These are phyloP conservation scores for Diplogasteroides magnus DNA, from an alignment of 1,140 invertebrate species.

Conservation along the genomic window DNA sequence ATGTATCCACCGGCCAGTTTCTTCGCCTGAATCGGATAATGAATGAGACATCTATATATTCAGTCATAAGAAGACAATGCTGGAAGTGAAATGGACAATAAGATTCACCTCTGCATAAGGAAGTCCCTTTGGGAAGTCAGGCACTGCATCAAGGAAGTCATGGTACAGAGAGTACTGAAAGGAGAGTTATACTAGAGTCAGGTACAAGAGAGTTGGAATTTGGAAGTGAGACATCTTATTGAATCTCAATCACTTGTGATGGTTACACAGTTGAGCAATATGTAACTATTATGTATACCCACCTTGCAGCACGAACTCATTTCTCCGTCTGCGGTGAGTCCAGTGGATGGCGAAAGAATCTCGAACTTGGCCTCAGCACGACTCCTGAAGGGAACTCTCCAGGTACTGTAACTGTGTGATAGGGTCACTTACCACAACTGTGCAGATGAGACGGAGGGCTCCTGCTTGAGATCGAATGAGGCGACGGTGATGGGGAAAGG, in stretches of 20 bases:
- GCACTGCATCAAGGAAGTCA: background rate
- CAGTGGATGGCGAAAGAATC: background rate
- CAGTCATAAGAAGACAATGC: background rate
- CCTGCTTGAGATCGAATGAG: background rate
- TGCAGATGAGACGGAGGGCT: background rate
- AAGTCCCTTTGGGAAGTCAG: background rate
- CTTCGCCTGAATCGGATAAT: slow-evolving; percentile 1
- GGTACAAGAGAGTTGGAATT: background rate
- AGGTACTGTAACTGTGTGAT: no score
- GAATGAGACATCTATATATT: background rate
- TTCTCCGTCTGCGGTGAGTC: background rate
- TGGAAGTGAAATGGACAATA: background rate
- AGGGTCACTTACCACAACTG: background rate
- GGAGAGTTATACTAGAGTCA: background rate
- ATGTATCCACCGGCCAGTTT: slow-evolving; percentile 7
- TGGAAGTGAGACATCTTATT: background rate
- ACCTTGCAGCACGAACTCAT: background rate
- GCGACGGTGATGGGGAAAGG: background rate
- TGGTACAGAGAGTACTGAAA: slow-evolving; percentile 15
- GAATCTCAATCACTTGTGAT: background rate
- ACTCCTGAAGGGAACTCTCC: background rate
- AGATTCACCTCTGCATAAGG: background rate
- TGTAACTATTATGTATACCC: no score
- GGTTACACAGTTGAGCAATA: no score
- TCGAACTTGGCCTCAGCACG: background rate